Evolutionary conservation across 2,888 invertebrate species (phyloP).

Genomic region (Eupithecia subumbrata): DNA sequence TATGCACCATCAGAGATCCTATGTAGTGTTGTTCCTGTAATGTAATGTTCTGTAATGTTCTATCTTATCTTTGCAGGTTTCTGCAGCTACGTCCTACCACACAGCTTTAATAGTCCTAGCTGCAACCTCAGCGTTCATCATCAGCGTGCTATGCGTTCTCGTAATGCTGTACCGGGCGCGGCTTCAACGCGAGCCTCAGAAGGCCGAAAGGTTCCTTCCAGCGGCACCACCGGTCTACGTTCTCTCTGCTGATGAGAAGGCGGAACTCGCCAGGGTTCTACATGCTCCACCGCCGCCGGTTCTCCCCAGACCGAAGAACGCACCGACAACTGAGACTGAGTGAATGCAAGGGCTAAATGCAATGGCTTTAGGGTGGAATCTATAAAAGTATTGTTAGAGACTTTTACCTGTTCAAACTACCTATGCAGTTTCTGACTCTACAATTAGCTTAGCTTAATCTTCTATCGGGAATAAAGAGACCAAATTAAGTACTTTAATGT

Average conservation of each 20-base stretch:
- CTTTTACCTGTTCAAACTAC: background rate
- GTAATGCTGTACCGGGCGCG: slow-evolving; percentile 88
- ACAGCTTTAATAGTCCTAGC: slow-evolving; percentile 90
- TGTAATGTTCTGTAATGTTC: too few relatives aligned
- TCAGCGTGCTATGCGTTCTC: slow-evolving; percentile 89
- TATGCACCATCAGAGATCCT: too few relatives aligned
- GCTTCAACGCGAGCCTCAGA: slow-evolving; percentile 79
- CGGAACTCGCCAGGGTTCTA: slow-evolving; percentile 75
- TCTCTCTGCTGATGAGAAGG: slow-evolving; percentile 86
- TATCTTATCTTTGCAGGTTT: slow-evolving; percentile 62
- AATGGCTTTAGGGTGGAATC: slow-evolving; percentile 13
- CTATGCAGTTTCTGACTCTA: background rate
- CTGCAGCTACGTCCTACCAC: slow-evolving; percentile 89
- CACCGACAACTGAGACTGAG: slow-evolving; percentile 55
- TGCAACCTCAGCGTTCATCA: slow-evolving; percentile 91
- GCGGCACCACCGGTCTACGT: slow-evolving; percentile 87
- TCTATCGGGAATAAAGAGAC: slow-evolving; percentile 16
- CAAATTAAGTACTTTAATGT: slow-evolving; percentile 43
- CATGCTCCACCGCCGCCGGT: slow-evolving; percentile 70
- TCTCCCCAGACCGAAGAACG: slow-evolving; percentile 57
- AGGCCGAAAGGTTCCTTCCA: slow-evolving; percentile 85
- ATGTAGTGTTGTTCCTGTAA: too few relatives aligned
- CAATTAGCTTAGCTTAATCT: slow-evolving; percentile 18
- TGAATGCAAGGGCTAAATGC: background rate
- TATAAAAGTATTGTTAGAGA: slow-evolving; percentile 24